phyloP scores from a whole-genome alignment of 2,888 invertebrate species.

The Sphaeridia pumilis region DNA sequence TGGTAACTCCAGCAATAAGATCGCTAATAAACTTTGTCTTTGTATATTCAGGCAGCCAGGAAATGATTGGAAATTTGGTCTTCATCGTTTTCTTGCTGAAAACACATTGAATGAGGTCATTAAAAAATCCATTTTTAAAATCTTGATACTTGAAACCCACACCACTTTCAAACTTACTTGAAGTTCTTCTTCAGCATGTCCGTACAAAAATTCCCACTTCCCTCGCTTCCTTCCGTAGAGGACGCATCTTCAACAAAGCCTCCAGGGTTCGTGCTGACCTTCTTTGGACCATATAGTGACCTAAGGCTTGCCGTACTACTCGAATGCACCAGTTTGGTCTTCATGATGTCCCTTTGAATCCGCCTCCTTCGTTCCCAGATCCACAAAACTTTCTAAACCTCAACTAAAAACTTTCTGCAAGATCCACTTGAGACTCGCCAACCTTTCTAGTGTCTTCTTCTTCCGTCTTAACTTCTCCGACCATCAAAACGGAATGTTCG shows the following conservation, averaged over 20 bases:
- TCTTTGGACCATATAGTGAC: neutral
- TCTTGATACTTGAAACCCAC: too few relatives aligned
- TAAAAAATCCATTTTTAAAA: too few relatives aligned
- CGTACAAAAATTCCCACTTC: neutral
- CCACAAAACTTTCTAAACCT: too few relatives aligned
- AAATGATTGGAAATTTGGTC: slow-evolving; percentile 53
- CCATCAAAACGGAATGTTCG: too few relatives aligned
- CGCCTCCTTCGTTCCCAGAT: too few relatives aligned
- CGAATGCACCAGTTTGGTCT: slow-evolving; percentile 26
- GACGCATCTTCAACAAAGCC: neutral
- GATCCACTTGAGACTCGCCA: too few relatives aligned
- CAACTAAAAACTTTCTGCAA: too few relatives aligned
- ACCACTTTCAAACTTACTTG: too few relatives aligned
- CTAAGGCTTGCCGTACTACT: slow-evolving; percentile 22
- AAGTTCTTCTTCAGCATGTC: slow-evolving; percentile 2
- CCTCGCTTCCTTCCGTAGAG: neutral
- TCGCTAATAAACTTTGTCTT: slow-evolving; percentile 67
- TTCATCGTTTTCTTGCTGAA: slow-evolving; percentile 15
- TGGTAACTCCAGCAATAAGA: slow-evolving; percentile 80
- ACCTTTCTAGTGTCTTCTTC: too few relatives aligned
- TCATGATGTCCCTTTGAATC: too few relatives aligned
- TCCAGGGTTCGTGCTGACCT: neutral
- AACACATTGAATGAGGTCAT: too few relatives aligned
- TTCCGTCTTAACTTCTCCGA: too few relatives aligned
- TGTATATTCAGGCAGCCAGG: slow-evolving; percentile 65